phyloP scores from a whole-genome alignment of 2,888 invertebrate genomes.

The Cryptocheilus praepositus region DNA sequence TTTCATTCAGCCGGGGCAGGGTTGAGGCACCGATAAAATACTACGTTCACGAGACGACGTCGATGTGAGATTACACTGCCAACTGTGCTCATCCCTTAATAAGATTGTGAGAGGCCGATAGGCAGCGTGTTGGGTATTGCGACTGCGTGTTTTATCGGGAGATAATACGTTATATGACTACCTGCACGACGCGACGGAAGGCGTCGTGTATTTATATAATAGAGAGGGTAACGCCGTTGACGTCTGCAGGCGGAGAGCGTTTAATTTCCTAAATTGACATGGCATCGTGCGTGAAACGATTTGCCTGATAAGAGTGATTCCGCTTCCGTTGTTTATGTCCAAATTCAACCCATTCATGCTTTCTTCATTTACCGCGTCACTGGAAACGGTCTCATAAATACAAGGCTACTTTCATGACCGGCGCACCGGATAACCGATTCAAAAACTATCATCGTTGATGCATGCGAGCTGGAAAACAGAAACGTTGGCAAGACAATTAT shows the following conservation, averaged over 20 bases:
- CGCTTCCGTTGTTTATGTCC: too few species aligned
- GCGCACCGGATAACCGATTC: too few species aligned
- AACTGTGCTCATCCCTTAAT: slow-evolving; percentile 61
- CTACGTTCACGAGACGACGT: slow-evolving; percentile 21
- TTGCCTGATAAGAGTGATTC: background rate
- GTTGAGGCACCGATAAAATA: slow-evolving; percentile 8
- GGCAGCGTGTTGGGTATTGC: slow-evolving; percentile 42
- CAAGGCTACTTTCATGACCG: too few species aligned
- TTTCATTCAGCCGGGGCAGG: slow-evolving; percentile 44
- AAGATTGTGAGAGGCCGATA: slow-evolving; percentile 58
- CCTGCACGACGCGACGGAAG: too few species aligned
- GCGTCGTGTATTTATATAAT: too few species aligned
- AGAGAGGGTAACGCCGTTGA: slow-evolving; percentile 58
- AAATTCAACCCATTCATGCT: too few species aligned
- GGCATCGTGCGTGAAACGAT: slow-evolving; percentile 33
- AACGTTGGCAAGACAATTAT: too few species aligned
- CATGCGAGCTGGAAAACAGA: too few species aligned
- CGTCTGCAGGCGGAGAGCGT: slow-evolving; percentile 60
- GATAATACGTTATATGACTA: too few species aligned
- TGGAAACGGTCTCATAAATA: too few species aligned
- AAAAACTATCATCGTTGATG: too few species aligned
- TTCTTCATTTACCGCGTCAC: too few species aligned
- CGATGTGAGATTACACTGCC: slow-evolving; percentile 63
- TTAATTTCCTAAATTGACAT: slow-evolving; percentile 71
- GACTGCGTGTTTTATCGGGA: slow-evolving; percentile 41